Evolutionary conservation across 2,113 vertebrate genomes (phyloP), one percentile per base, ranked within the genome.

Genomic region (Poeciliopsis retropinna): DNA sequence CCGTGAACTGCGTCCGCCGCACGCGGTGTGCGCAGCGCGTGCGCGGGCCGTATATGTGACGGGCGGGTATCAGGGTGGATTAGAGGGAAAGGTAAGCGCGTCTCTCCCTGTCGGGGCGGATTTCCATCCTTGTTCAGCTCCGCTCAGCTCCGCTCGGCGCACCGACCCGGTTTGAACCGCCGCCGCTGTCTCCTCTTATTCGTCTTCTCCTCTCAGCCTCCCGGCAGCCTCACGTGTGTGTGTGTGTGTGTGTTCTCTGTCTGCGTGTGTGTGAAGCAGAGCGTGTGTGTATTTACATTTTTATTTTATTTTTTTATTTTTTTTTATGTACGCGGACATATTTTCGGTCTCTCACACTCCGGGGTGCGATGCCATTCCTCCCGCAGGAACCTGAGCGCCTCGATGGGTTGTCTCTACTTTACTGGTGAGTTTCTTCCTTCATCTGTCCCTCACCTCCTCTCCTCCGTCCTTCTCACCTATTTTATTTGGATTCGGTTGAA

Each of bases 391-490:
- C 92, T 1, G 94, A 96, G 73, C 92, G 92, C 63, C 94, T 95
- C 80, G 93, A 96, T 93, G 94, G 95, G 51, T 91, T 96, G 70
- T 96, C 96, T 81, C 93, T 96, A 30, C 91, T 96, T 3, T 96
- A 96, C 93, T 95, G 95, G 95, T 96, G 94, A 80, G 95, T 72
- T 62, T 1, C 60, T 60, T 72, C 61, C 32, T 29, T 61, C 34
- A 11, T 0, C 34, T 37, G 34, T 37, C 8, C 60, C 32, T 27
- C 10, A 12, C 28, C 31, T 37, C 44, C 25, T 27, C 17, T 13
- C 39, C 54, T 27, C 57, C 31, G 27, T 30, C 67, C 54, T 47
- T 51, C n/a, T 61, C 12, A 10, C n/a, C 12, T 32, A 67, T 68
- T 34, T 60, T 64, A 1, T 25, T 66, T 25, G 1, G 39, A 41